phyloP scores from a whole-genome alignment of 2,113 vertebrate species.

The Campylomormyrus numenius region DNA sequence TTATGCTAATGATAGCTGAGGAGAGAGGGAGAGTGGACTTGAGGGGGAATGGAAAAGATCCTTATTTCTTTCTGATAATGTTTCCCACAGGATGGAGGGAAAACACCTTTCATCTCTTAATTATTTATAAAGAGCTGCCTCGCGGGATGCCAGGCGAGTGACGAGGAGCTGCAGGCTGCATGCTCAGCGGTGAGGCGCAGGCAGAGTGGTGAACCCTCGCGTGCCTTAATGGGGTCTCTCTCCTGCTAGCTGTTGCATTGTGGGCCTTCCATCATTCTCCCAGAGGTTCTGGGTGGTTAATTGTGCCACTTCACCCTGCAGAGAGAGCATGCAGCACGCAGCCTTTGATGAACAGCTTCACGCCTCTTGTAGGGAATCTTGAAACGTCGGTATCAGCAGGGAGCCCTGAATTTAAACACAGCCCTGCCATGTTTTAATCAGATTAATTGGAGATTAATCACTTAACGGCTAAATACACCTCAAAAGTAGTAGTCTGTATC shows the following conservation, averaged over 20 bases:
- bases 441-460: neutral
- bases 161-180: neutral
- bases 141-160: neutral
- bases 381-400: neutral
- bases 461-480: neutral
- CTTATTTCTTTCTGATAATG: conserved; percentile 17
- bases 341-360: conserved; percentile 2
- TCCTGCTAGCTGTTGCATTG: conserved; percentile 5
- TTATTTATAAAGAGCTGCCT: conserved; percentile 19
- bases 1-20: conserved; percentile 10
- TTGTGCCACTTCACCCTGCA: neutral
- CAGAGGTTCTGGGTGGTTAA: conserved; percentile 8
- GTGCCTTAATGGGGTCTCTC: conserved; percentile 7
- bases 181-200: neutral
- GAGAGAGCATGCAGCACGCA: neutral
- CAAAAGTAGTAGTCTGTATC: neutral
- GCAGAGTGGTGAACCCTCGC: neutral
- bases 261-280: conserved; percentile 16
- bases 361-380: neutral
- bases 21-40: neutral
- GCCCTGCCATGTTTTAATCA: conserved; percentile 1
- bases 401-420: neutral
- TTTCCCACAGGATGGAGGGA: conserved; percentile 9
- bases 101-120: conserved; percentile 21
- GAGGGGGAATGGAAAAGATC: neutral